Evolutionary conservation across 2,888 invertebrate genomes (phyloP).

Genomic region (Plebejus anna): DNA sequence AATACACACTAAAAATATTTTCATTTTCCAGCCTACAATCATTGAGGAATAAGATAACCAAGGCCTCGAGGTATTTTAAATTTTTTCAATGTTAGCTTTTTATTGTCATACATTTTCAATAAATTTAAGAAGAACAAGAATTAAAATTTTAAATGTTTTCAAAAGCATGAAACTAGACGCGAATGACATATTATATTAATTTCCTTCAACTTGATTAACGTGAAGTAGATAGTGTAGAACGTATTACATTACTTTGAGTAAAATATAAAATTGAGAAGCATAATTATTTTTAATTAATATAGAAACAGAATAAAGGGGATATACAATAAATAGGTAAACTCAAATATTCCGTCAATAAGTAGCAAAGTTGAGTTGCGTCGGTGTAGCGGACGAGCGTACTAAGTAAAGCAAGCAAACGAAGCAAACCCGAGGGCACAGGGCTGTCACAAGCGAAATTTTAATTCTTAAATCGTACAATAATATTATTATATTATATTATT

Average conservation of each 20-base stretch:
- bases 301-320: not conserved
- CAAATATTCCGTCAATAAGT: slow-evolving; percentile 27
- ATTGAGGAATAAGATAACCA: too few relatives aligned
- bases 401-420: slow-evolving; percentile 75
- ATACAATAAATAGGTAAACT: not conserved
- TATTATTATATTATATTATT: not conserved
- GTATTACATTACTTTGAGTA: not conserved
- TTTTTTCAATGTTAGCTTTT: too few relatives aligned
- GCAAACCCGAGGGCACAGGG: slow-evolving; percentile 70
- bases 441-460: slow-evolving; percentile 41
- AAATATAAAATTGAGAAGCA: not conserved
- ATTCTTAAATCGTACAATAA: not conserved
- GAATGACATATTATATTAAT: too few relatives aligned
- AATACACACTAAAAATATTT: too few relatives aligned
- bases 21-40: too few relatives aligned
- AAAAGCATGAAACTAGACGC: too few relatives aligned
- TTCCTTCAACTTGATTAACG: too few relatives aligned
- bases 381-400: slow-evolving; percentile 50
- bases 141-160: too few relatives aligned
- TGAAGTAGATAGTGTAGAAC: too few relatives aligned
- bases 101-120: too few relatives aligned
- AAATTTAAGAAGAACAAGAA: too few relatives aligned
- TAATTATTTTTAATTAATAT: not conserved
- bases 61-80: too few relatives aligned
- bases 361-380: slow-evolving; percentile 44